A percentile compares a stretch with the other conserved stretches of the same genome.
These are phyloP conservation scores for Lordiphosa fenestrarum DNA, from an alignment of 2,888 invertebrate genomes.

Conservation along the genomic window DNA sequence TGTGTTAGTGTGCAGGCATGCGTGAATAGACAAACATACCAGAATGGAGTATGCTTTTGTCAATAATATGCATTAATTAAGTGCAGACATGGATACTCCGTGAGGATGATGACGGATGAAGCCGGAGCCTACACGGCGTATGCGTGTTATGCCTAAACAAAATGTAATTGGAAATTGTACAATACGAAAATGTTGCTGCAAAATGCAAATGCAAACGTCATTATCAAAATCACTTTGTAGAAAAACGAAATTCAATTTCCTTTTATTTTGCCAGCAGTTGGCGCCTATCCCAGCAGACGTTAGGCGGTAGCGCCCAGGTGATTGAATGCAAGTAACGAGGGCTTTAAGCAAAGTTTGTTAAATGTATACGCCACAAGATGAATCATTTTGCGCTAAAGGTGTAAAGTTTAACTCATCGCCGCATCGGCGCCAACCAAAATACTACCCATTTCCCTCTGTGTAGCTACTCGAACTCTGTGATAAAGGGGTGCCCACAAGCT, in stretches of 20 bases:
- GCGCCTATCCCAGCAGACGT: conserved; percentile 1
- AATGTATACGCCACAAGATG: too few relatives aligned
- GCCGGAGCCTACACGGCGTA: conserved; percentile 15
- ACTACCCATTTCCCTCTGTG: too few relatives aligned
- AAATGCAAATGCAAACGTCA: conserved; percentile 45
- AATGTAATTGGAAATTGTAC: conserved; percentile 60
- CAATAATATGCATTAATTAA: conserved; percentile 72
- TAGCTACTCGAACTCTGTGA: too few relatives aligned
- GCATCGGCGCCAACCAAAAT: too few relatives aligned
- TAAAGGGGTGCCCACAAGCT: too few relatives aligned
- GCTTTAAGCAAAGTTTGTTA: conserved; percentile 12
- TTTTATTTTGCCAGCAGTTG: conserved; percentile 10
- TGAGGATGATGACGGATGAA: conserved; percentile 5
- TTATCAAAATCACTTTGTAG: conserved; percentile 44
- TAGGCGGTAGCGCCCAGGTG: conserved; percentile 15
- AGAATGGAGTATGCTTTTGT: conserved; percentile 50
- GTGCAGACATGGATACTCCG: conserved; percentile 51
- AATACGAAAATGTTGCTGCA: conserved; percentile 10
- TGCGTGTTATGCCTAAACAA: conserved; percentile 38
- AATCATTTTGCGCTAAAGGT: too few relatives aligned
- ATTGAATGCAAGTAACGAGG: conserved; percentile 3
- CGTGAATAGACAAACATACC: conserved; percentile 52
- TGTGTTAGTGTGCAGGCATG: conserved; percentile 43
- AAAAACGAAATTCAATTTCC: conserved; percentile 37
- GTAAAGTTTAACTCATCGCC: too few relatives aligned